Base-by-base conservation (phyloP, 2,888 invertebrate genomes). In the Augochlorella aurata region DNA sequence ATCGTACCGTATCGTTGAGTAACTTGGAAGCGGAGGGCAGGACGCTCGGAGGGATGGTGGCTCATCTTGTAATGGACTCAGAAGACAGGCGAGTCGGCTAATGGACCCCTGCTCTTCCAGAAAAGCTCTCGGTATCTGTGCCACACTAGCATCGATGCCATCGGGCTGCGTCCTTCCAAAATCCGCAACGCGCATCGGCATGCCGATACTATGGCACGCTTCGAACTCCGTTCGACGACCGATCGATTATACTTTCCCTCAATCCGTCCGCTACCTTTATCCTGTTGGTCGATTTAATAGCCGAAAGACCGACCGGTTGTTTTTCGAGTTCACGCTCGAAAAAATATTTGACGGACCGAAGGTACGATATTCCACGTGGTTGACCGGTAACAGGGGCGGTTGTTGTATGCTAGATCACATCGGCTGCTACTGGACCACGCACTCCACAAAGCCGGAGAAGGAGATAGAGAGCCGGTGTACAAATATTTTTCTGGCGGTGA, bases 21-120 rank as follows among this genome's bases (percentile, higher is more conserved):
- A 89, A 89, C 88, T 82, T 87, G 87, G 87, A 85, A 87, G 87
- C 84, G 87, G 85, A 87, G 87, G 87, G 89, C 83, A 87, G 88
- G 88, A 85, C 83, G 86, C 84, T 86, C 85, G 84, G 84, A 84
- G 90, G 90, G 90, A 85, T 87, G 90, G 88, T 82, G 91, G 92
- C 93, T 93, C 93, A 93, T 93, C 93, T 93, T 93, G 93, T 93
- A 93, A 93, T 93, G 93, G 93, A 93, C 93, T 93, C 93, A 91
- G 92, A 93, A 93, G 93, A 93, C 93, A 93, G 92, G 92, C 93
- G 92, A 92, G 92, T 92, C 91, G 93, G 92, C 93, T 93, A 93
- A 93, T 93, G 93, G 93, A 93, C 90, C 92, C 90, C 90, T 90
- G 89, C 92, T 92, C 90, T 91, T 90, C 90, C 91, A 91, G 90